Base-by-base conservation (phyloP, 1,140 invertebrate genomes). In the Drosophila simulans region DNA sequence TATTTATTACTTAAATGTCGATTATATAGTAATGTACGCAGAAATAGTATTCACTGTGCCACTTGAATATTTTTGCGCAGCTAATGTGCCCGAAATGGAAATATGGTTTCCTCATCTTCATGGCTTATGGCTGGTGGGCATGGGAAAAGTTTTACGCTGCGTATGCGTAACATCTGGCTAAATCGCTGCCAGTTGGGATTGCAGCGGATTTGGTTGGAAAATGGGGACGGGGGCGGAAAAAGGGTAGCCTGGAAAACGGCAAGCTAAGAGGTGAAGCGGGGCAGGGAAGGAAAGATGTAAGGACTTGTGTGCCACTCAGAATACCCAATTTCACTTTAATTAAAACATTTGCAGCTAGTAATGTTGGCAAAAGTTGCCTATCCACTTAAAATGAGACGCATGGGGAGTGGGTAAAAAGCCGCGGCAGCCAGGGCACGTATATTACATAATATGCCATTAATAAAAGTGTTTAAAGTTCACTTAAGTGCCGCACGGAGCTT, bases 381-480 rank as follows among this genome's bases (percentile, higher is more conserved):
- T 45, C 58, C 74, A 62, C 40, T 56, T 22, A 22, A 8, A 57
- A 52, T 37, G 42, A 75, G 11, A 1, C 15, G 42, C 1, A 27
- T 42, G 45, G 54, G n/a, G 8, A n/a, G 53, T 20, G 51, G n/a
- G 27, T 22, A 17, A 12, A 13, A 15, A 42, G 52, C 27, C 42
- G 68, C 10, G 53, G 34, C 20, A 37, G 43, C 35, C 60, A 39
- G 58, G 78, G 82, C 76, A 88, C 83, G 83, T 83, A 88, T 88
- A 88, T 88, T 88, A 88, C 84, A 88, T 88, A 88, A 84, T 80
- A 84, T 90, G 89, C 89, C 85, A 91, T 91, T 91, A 91, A 91
- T 91, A 91, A 91, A 91, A 91, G 90, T 91, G 89, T 91, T 91
- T 91, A 91, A 91, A 91, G 90, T 91, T 91, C 89, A 91, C 90